Base-by-base conservation (phyloP, 2,888 invertebrate species). In the Tridacna gigas region DNA sequence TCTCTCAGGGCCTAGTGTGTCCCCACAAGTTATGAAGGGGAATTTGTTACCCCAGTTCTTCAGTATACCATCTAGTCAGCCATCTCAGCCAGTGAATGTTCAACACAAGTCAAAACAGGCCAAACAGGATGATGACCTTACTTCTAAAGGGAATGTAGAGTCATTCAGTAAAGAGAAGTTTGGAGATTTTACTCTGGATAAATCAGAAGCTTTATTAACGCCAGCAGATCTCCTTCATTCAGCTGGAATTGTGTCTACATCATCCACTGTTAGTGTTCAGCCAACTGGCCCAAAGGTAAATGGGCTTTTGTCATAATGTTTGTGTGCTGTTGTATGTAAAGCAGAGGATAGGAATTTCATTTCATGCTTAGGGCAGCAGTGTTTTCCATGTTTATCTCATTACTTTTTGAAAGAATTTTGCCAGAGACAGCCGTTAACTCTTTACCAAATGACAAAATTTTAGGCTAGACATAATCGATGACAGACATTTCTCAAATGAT, bases 171-270 rank as follows among this genome's bases (percentile, higher is more conserved):
- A 67, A 77, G 80, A 75, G 28, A 78, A 56, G 45, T 26, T 74
- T 25, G 84, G 78, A 12, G 77, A 75, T 13, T 65, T 75, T 9
- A 48, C 65, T 0, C 25, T 71, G 48, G 60, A 74, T 18, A 84
- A 78, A 51, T 71, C 77, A 0, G 74, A 77, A 1, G 60, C 84
- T 37, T 71, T 87, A 26, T 56, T 87, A 48, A 87, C 87, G 2
- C 87, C 87, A 1, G 86, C 80, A n/a, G 86, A 86, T 74, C 67
- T 86, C 15, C 60, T 86, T 75, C 83, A 83, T 22, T 82, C 84
- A 60, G 76, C 80, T 61, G 56, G 69, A 65, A 65, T 12, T 51
- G n/a, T 28, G 15, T 28, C 75, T 1, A 18, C 63, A 28, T 25
- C 67, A 37, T 67, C 67, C 13, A 67, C 13, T n/a, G 45, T 67